phyloP scores from a whole-genome alignment of 2,888 invertebrate species.

The Synergus japonicus region DNA sequence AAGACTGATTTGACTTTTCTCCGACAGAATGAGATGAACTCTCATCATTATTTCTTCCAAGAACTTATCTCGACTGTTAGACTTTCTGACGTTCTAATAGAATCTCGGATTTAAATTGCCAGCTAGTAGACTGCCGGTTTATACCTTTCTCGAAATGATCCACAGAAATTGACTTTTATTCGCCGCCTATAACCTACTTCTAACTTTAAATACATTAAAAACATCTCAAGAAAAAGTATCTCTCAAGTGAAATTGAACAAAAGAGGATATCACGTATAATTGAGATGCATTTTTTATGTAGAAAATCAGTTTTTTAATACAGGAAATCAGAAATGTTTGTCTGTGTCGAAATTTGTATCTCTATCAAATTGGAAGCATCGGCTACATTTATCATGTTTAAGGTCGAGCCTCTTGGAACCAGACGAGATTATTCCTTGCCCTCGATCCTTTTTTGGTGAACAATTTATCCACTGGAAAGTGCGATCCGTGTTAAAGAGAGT shows the following conservation, averaged over 20 bases:
- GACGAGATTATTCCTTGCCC: background rate
- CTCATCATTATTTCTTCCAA: constrained; percentile 43
- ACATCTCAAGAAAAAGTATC: background rate
- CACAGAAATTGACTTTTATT: constrained; percentile 31
- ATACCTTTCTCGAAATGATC: constrained; percentile 40
- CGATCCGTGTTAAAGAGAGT: constrained; percentile 5
- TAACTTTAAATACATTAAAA: background rate
- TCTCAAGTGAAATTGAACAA: background rate
- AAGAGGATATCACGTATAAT: too few species aligned
- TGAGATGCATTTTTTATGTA: too few species aligned
- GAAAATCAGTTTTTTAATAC: too few species aligned
- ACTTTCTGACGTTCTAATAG: constrained; percentile 31
- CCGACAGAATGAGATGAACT: constrained; percentile 35
- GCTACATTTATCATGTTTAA: constrained; percentile 19
- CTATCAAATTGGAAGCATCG: background rate
- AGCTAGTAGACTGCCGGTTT: constrained; percentile 14
- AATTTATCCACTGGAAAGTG: background rate
- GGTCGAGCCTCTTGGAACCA: background rate
- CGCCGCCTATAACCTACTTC: constrained; percentile 23
- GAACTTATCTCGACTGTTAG: constrained; percentile 39
- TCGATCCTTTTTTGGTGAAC: constrained; percentile 21
- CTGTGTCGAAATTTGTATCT: too few species aligned
- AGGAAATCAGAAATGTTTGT: too few species aligned
- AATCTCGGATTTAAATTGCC: constrained; percentile 31
- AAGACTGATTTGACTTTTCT: constrained; percentile 42